Evolutionary conservation across 2,797 vertebrate species (phyloP), one percentile per base, ranked within the genome.

Genomic region (Paratrypauchen microcephalus): DNA sequence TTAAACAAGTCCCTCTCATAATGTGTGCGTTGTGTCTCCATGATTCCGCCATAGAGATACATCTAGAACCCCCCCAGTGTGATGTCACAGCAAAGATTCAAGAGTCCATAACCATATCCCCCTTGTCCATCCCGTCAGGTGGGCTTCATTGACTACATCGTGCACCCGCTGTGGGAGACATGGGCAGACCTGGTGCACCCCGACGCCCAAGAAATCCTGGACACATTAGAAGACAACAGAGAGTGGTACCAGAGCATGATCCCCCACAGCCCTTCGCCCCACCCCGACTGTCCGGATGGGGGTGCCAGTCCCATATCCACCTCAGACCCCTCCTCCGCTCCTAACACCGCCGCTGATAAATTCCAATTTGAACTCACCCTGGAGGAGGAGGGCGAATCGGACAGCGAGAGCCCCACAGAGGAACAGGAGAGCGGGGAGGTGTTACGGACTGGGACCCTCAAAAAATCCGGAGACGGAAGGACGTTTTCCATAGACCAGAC

Each of bases 201-300:
- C 0, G 96, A 97, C 0, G 96, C 96, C 8, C 96, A 97, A 84
- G 96, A 95, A 79, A 94, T 98, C 80, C 86, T 98, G 76, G 96
- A 97, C 91, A 97, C 93, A 0, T 86, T 97, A 74, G 96, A 98
- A 86, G 96, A 98, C 84, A 97, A 98, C 90, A 89, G 96, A 12
- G 95, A 97, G 47, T 98, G 96, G 96, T 98, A 97, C 88, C 95
- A 97, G 84, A 96, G 96, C 89, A 96, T 96, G 95, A 96, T 97
- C 79, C 94, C 95, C 0, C 93, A 90, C 79, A 97, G 96, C 81
- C 97, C 97, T 0, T 94, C 93, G 0, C 93, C 92, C 0, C 79
- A 88, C 0, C 89, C 90, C 0, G 85, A 92, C 7, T 77, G 68
- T 16, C 76, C 64, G 45, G 76, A 83, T 65, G 86, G 81, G 57